Percentiles rank a stretch among this genome's conserved stretches.
These are phyloP conservation scores for Ophiothrix spiculata DNA, from an alignment of 35 echinoderm and acorn worm species.

Conservation along the genomic window DNA sequence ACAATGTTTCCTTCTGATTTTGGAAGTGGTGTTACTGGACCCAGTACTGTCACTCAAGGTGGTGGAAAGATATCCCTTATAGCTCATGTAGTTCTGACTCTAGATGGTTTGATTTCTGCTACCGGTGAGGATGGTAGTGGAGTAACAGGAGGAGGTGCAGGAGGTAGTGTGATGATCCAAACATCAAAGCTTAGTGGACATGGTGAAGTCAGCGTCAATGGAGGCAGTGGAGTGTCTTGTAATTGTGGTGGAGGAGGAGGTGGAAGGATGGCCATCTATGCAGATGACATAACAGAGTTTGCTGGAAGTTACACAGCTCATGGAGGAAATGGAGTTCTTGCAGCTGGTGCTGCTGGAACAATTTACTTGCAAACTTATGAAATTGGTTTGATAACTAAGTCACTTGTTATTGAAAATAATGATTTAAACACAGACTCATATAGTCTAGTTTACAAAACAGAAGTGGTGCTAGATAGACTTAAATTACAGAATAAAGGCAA, in stretches of 20 bases:
- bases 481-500: constrained; percentile 23
- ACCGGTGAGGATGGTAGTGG: constrained; percentile 25
- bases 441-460: constrained; percentile 14
- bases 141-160: constrained; percentile 54
- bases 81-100: constrained; percentile 8
- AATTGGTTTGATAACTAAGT: neutral
- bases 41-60: constrained; percentile 19
- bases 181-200: constrained; percentile 29
- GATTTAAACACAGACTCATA: constrained; percentile 10
- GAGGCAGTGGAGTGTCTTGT: constrained; percentile 50
- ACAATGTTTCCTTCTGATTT: constrained; percentile 8
- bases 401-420: constrained; percentile 60
- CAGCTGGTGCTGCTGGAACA: constrained; percentile 80
- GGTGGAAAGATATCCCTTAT: constrained; percentile 50
- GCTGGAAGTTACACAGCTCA: constrained; percentile 44
- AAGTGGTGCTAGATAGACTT: constrained; percentile 27
- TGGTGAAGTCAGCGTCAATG: constrained; percentile 49
- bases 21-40: constrained; percentile 53
- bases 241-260: constrained; percentile 68
- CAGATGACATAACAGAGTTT: constrained; percentile 41
- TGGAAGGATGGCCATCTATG: constrained; percentile 57
- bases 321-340: constrained; percentile 44
- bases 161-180: constrained; percentile 62
- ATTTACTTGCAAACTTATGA: constrained; percentile 44
- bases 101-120: constrained; percentile 59